Base-by-base conservation (phyloP, 2,797 vertebrate genomes). In the Bradypodion pumilum region DNA sequence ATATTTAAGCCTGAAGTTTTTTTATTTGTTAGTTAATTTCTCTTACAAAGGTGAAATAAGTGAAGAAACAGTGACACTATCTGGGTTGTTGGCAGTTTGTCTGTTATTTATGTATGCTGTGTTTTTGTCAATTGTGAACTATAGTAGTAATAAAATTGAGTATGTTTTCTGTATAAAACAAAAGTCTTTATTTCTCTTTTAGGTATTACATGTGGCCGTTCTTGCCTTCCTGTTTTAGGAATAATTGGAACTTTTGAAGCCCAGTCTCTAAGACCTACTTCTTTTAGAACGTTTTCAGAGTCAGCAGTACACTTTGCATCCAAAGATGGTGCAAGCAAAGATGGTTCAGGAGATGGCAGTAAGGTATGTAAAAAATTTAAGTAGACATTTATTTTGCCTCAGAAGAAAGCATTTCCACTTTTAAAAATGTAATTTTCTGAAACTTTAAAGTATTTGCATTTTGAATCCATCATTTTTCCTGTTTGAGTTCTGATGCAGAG, bases 291-390 rank as follows among this genome's bases (percentile, higher is more conserved):
- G 9, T 98, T 99, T 90, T 97, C 97, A 49, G 97, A 97, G 94
- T 96, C 98, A 1, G 91, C 97, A 37, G 95, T 97, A 2, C 98
- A 97, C 93, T 99, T 97, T 92, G 97, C 97, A n/a, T 95, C 98
- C 73, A 99, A 99, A 96, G 98, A 99, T 81, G 95, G 97, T 12
- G 93, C 95, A 40, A 96, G 95, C 85, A 99, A 98, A 93, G 98
- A 99, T 87, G 90, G 96, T 4, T 97, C 98, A 81, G 96, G 95
- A 92, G 97, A 99, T 83, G 95, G 97, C 87, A 97, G 95, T 94
- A 99, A 99, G 97, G 98, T 99, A 96, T 32, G 89, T 74, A 40
- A 16, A 32, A 13, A 3, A 70, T 74, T 66, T 73, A 25, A 32
- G 21, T 80, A 73, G 10, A 35, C 29, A 5, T 25, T 32, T 69